Base-by-base conservation (phyloP, 2,797 vertebrate genomes). In the Coracias cyanogaster region DNA sequence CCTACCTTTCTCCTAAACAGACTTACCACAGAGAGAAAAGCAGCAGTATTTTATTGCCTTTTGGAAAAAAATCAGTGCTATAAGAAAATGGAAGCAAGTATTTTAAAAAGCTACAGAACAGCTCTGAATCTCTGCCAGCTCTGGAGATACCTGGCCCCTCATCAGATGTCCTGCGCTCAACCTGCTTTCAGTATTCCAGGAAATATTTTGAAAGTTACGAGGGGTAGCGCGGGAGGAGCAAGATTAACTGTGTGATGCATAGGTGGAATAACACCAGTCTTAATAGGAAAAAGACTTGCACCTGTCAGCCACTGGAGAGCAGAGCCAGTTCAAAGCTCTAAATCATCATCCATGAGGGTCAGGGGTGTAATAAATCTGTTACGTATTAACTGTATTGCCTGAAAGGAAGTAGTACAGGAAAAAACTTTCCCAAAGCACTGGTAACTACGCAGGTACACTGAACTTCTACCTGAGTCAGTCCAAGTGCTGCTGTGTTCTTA, bases 171-270 rank as follows among this genome's bases (percentile, higher is more conserved):
- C 49, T 48, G 12, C 45, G 28, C 94, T 85, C 72, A 69, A 58
- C 10, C 19, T 26, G 4, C 8, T 60, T 81, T 4, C 39, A 55
- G n/a, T 61, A 45, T 43, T 73, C 26, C 45, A 77, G 43, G 28
- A 54, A 55, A 18, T 35, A 21, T 51, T 62, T 73, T 80, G 20
- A 5, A 73, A 51, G 17, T 79, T 80, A 1, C 8, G 18, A 74
- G 76, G 33, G 3, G 7, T 48, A n/a, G 35, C 0, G 0, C 2
- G 62, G 24, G 52, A 70, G 15, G 6, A 52, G 21, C 4, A 45
- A 70, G 39, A 72, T 58, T 2, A 82, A 54, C 24, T 33, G 31
- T 55, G 39, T 29, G 62, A 29, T 62, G 41, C 15, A 14, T 1
- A 13, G 55, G 41, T 0, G 0, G 33, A 66, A 37, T 41, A 85